phyloP scores from a whole-genome alignment of 1,140 invertebrate genomes.

The Brachionus plicatilis region DNA sequence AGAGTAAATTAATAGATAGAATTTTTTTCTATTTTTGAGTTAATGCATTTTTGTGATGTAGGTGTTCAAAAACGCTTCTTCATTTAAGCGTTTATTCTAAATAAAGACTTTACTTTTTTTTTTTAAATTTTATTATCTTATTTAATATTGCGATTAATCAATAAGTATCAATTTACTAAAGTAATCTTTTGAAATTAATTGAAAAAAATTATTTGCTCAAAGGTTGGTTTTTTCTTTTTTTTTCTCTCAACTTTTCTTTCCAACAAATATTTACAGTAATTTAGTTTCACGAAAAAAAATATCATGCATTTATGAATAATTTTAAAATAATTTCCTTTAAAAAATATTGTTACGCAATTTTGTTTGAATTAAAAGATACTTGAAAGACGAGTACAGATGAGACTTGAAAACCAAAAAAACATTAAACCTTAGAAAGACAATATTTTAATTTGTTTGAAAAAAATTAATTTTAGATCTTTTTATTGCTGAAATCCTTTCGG shows the following conservation, averaged over 20 bases:
- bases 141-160: not conserved
- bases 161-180: not conserved
- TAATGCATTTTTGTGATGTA: not conserved
- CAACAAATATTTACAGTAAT: not conserved
- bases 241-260: not conserved
- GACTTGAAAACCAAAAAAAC: not conserved
- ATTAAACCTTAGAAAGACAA: not conserved
- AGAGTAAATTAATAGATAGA: not conserved
- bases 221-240: not conserved
- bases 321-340: not conserved
- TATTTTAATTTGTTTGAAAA: not conserved
- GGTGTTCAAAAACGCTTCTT: not conserved
- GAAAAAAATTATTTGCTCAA: not conserved
- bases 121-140: not conserved
- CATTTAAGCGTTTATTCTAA: not conserved
- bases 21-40: not conserved
- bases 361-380: not conserved
- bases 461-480: not conserved
- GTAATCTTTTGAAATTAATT: not conserved
- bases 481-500: not conserved
- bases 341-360: not conserved
- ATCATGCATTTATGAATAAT: not conserved
- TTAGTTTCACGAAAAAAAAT: not conserved
- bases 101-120: too few species aligned
- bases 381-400: not conserved